A percentile compares a stretch with the other conserved stretches of the same genome.
Evolutionary conservation across 2,797 vertebrate genomes (phyloP).

Genomic region (Rhinogobio ventralis): DNA sequence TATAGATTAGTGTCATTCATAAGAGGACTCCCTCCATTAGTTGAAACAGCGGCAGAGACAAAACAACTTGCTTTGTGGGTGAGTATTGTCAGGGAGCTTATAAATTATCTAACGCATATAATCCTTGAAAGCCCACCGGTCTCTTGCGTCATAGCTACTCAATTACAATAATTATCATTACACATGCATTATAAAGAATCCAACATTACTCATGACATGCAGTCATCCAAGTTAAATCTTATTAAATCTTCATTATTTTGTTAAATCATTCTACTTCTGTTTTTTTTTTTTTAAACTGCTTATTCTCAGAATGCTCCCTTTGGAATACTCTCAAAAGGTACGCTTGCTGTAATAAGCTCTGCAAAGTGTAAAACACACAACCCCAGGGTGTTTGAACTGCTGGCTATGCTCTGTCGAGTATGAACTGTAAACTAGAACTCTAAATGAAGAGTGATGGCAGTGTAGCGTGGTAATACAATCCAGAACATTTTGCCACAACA

Average conservation of each 20-base stretch:
- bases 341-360: not conserved
- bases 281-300: not conserved
- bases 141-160: conserved; percentile 2
- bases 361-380: conserved; percentile 19
- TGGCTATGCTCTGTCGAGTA: not conserved
- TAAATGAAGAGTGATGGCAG: conserved; percentile 20
- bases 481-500: conserved; percentile 28
- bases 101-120: conserved; percentile 23
- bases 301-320: not conserved
- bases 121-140: not conserved
- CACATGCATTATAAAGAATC: not conserved
- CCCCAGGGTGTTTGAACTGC: conserved; percentile 22
- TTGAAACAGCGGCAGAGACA: conserved; percentile 1
- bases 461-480: conserved; percentile 20
- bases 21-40: conserved; percentile 1
- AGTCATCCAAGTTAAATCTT: conserved; percentile 18
- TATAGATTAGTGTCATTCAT: not conserved
- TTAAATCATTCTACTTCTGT: not conserved
- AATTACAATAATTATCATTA: conserved; percentile 19
- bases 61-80: conserved; percentile 11
- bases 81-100: conserved; percentile 21
- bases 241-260: conserved; percentile 17
- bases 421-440: conserved; percentile 26
- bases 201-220: conserved; percentile 21
- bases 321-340: not conserved